Conservation (phyloP, 2,888 invertebrate species). For the Spilarctia lutea region DNA sequence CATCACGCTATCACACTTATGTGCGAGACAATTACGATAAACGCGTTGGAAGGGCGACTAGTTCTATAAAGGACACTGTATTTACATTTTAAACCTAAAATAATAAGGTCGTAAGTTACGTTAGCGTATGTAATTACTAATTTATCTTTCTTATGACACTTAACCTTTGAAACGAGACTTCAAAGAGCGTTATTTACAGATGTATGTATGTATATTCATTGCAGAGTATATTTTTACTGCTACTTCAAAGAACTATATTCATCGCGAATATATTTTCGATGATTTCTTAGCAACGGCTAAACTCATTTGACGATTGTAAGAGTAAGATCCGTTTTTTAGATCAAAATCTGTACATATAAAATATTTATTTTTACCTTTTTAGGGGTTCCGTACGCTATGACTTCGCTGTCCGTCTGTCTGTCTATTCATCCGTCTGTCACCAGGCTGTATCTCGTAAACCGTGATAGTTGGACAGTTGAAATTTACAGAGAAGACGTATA, state of each 20-base stretch:
- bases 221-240: background rate
- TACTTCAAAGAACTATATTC: background rate
- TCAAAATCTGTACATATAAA: too few relatives aligned
- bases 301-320: background rate
- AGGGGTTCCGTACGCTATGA: too few relatives aligned
- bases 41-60: background rate
- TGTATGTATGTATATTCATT: background rate
- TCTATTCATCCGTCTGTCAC: too few relatives aligned
- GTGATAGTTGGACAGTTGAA: too few relatives aligned
- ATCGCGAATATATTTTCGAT: background rate
- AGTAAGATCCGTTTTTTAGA: background rate
- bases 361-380: too few relatives aligned
- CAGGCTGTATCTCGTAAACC: too few relatives aligned
- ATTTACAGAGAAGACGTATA: too few relatives aligned
- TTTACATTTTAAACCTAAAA: background rate
- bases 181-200: constrained; percentile 5
- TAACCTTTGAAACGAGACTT: constrained; percentile 11
- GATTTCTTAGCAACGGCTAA: background rate
- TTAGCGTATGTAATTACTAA: background rate
- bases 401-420: too few relatives aligned
- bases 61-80: background rate
- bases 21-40: background rate
- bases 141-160: background rate
- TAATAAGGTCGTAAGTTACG: background rate
- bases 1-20: background rate